A percentile compares a stretch with the other conserved stretches of the same genome.
Evolutionary conservation across 2,888 invertebrate species (phyloP).

Genomic region (Zeuzera pyrina): DNA sequence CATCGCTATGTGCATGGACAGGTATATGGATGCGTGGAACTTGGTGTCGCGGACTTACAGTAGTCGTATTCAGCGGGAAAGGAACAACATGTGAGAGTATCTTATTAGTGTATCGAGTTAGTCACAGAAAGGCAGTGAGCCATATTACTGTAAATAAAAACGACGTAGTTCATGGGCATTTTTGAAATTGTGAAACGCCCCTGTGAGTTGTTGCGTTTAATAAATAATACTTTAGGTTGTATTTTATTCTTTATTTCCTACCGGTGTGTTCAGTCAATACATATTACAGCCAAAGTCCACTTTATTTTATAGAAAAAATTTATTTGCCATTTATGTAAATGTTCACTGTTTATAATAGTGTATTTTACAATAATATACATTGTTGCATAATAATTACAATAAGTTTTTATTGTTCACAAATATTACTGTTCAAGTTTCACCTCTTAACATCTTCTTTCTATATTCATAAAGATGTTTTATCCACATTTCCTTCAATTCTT

Average conservation of each 20-base stretch:
- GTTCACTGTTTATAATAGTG: no score
- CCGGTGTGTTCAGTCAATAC: conserved; percentile 51
- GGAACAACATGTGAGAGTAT: conserved; percentile 69
- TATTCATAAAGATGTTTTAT: conserved; percentile 77
- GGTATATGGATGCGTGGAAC: conserved; percentile 98
- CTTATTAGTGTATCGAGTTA: conserved; percentile 10
- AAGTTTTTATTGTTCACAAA: no score
- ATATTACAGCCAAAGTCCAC: conserved; percentile 17
- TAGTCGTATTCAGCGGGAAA: conserved; percentile 87
- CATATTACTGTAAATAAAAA: conserved; percentile 59
- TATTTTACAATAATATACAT: no score
- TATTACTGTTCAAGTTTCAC: conserved; percentile 49
- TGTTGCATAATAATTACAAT: no score
- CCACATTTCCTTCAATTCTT: conserved; percentile 82
- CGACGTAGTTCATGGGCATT: conserved; percentile 47
- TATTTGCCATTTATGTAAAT: no score
- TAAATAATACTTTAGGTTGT: no score
- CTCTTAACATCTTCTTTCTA: conserved; percentile 75
- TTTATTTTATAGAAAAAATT: background rate
- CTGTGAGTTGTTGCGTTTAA: conserved; percentile 35
- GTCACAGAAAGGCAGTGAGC: conserved; percentile 24
- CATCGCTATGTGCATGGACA: conserved; percentile 98
- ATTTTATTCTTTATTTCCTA: no score
- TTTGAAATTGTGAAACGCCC: conserved; percentile 41
- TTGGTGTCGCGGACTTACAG: conserved; percentile 92